These are phyloP conservation scores for Tipula vernalis DNA, from an alignment of 2,888 invertebrate genomes.

Conservation along the genomic window DNA sequence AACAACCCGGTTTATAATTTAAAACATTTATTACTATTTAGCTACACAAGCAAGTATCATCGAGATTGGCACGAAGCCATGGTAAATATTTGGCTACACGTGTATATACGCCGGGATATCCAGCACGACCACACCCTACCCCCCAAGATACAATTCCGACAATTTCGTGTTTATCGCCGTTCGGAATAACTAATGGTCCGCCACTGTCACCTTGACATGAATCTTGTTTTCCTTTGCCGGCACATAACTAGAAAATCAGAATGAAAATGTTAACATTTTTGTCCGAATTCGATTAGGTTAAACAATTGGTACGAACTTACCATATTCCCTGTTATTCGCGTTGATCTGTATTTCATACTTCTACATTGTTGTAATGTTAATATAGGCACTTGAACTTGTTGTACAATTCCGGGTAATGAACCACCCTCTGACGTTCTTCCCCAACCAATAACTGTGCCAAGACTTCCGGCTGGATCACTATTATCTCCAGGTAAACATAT, in stretches of 20 bases:
- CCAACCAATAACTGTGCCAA: constrained; percentile 76
- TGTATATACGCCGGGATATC: constrained; percentile 41
- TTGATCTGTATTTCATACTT: constrained; percentile 70
- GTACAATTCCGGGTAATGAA: constrained; percentile 61
- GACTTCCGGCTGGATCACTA: constrained; percentile 40
- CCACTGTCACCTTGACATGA: constrained; percentile 86
- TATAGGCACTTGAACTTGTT: constrained; percentile 76
- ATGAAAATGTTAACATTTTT: background rate
- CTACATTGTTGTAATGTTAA: constrained; percentile 65
- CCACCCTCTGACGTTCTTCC: constrained; percentile 75
- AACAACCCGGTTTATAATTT: too few relatives aligned
- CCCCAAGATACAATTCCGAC: constrained; percentile 82
- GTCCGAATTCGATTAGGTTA: background rate
- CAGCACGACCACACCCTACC: constrained; percentile 42
- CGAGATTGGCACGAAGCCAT: constrained; percentile 64
- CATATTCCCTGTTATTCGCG: constrained; percentile 74
- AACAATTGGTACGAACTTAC: constrained; percentile 21
- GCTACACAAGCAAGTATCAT: constrained; percentile 58
- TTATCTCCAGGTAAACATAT: constrained; percentile 55
- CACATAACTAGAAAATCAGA: constrained; percentile 47
- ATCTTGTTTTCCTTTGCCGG: constrained; percentile 67
- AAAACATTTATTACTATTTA: background rate
- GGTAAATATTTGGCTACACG: constrained; percentile 40
- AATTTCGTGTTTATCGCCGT: constrained; percentile 65
- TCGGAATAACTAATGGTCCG: constrained; percentile 64